These are phyloP conservation scores for Bugula neritina DNA, from an alignment of 2,888 invertebrate genomes.

Conservation along the genomic window DNA sequence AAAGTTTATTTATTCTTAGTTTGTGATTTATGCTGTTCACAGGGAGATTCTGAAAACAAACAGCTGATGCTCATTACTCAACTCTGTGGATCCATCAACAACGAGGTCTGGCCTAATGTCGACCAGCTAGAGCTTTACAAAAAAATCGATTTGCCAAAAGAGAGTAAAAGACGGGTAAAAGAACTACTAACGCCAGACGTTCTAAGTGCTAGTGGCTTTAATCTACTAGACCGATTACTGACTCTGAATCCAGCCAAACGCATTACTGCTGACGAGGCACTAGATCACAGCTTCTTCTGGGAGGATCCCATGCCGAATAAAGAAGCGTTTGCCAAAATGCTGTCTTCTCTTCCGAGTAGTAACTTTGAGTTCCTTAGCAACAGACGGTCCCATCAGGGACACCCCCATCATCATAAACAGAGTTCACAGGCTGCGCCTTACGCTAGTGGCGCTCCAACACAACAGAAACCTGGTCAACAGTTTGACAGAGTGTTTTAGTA, in stretches of 20 bases:
- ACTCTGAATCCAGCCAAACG: conserved; percentile 85
- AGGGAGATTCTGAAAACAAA: conserved; percentile 89
- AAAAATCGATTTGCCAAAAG: conserved; percentile 46
- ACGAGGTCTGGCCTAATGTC: conserved; percentile 70
- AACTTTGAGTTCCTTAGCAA: conserved; percentile 90
- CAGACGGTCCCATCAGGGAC: conserved; percentile 55
- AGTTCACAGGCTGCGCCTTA: background rate
- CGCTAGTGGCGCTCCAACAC: conserved; percentile 28
- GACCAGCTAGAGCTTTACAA: conserved; percentile 78
- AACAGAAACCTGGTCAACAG: conserved; percentile 44
- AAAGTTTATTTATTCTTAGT: too few relatives aligned
- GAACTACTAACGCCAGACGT: conserved; percentile 72
- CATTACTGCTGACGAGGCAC: conserved; percentile 79
- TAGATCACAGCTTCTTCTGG: conserved; percentile 98
- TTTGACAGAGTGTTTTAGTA: conserved; percentile 49
- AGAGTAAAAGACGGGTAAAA: conserved; percentile 48
- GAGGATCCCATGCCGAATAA: conserved; percentile 80
- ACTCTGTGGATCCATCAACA: conserved; percentile 89
- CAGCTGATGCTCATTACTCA: conserved; percentile 90
- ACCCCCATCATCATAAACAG: conserved; percentile 29
- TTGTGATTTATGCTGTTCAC: too few relatives aligned
- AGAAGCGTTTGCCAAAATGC: conserved; percentile 64
- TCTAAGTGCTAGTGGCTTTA: conserved; percentile 84
- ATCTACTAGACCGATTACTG: conserved; percentile 82
- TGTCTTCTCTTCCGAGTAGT: conserved; percentile 80